Base-by-base conservation (phyloP, 2,888 invertebrate genomes). In the Philereme transversata region DNA sequence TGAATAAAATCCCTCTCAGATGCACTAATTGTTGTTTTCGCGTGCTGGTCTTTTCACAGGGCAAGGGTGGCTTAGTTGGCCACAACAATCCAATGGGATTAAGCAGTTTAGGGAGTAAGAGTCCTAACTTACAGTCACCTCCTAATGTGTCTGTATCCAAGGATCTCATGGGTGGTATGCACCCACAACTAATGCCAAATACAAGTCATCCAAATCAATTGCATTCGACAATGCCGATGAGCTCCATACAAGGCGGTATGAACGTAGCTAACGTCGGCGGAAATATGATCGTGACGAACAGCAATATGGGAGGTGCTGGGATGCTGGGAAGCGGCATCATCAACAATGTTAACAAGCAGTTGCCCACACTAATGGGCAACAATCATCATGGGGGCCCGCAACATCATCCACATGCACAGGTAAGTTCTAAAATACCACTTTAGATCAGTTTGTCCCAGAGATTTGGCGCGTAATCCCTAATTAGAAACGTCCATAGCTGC, bases 61-160 rank as follows among this genome's bases (percentile, higher is more conserved):
- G 94, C 87, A 95, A 96, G 86, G 93, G 93, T 84, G 92, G 95
- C 83, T 94, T 96, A 81, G 93, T 94, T 57, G 94, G 95, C 89
- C 94, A 95, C 74, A 93, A 96, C 82, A 93, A 96, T 80, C 94
- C 95, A 53, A 94, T 96, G 93, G 94, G 95, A 67, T 94, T 95
- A 86, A 96, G 95, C 79, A 95, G 95, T 77, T 91, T 97, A 84
- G 96, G 96, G 68, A 97, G 94, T 88, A 97, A 97, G 86, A 96
- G 96, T 86, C 96, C 97, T 68, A 97, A 95, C 82, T 91, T 97
- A 82, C 97, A 97, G 86, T 97, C 97, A 57, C 97, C 97, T 60
- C 97, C 97, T 51, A 97, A 97, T 79, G 96, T 96, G 74, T 95
- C 96, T 67, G 96, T 96, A 66, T 95, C 95, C 71, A 97, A 97